Evolutionary conservation across 2,113 vertebrate genomes (phyloP).

Genomic region (Hyla sarda): DNA sequence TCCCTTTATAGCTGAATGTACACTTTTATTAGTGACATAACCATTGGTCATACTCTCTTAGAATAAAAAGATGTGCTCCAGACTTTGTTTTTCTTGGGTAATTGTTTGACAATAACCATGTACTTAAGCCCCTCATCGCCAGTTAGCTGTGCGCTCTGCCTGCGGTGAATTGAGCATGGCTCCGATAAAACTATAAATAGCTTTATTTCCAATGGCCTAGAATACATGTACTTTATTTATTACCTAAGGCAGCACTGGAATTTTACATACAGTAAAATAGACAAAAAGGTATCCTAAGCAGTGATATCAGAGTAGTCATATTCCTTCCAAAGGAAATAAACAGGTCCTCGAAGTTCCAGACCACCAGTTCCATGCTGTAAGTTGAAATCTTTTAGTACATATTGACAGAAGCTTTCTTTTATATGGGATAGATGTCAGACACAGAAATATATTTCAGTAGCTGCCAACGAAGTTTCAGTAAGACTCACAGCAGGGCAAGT

Average conservation of each 20-base stretch:
- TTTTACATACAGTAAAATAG: not conserved
- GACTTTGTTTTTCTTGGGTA: not conserved
- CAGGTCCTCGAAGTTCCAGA: not conserved
- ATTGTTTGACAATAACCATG: not conserved
- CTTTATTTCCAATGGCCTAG: not conserved
- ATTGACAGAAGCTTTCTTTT: conserved; percentile 23
- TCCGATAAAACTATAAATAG: not conserved
- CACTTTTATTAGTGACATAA: not conserved
- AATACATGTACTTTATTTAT: not conserved
- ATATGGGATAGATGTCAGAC: conserved; percentile 24
- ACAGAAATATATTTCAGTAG: conserved; percentile 24
- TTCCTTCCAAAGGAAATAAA: not conserved
- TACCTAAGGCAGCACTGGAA: not conserved
- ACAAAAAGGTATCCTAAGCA: not conserved
- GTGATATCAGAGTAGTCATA: not conserved
- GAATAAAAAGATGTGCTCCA: not conserved
- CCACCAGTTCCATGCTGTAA: not conserved
- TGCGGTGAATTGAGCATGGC: not conserved
- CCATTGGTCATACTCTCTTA: not conserved
- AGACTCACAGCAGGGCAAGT: conserved; percentile 43
- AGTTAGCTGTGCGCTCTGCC: not conserved
- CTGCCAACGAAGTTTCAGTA: conserved; percentile 42
- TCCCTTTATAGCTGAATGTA: not conserved
- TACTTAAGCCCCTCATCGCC: not conserved
- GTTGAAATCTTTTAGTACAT: not conserved